Conservation (phyloP, 2,888 invertebrate species). For the Dryadula phaetusa region DNA sequence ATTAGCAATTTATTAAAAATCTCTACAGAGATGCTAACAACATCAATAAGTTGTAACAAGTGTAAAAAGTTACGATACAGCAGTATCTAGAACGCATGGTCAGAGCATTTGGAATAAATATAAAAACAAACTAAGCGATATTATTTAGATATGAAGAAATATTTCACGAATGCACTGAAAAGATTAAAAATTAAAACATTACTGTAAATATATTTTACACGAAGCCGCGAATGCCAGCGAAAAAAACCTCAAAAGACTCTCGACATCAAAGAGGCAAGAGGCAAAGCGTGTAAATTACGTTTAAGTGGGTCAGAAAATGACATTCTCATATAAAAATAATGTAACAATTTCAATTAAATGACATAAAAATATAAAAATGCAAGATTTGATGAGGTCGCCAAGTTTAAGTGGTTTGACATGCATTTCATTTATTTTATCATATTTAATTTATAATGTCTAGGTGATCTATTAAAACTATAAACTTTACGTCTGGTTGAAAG, state of each 20-base stretch:
- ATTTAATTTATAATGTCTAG: too few species aligned
- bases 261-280: slow-evolving; percentile 29
- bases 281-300: slow-evolving; percentile 30
- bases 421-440: too few species aligned
- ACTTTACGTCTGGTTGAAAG: too few species aligned
- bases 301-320: slow-evolving; percentile 26
- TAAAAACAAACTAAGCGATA: too few species aligned
- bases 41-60: too few species aligned
- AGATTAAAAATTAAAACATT: slow-evolving; percentile 15
- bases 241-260: slow-evolving; percentile 27
- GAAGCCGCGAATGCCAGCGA: not conserved
- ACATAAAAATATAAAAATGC: not conserved
- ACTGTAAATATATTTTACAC: slow-evolving; percentile 21
- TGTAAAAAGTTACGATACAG: too few species aligned
- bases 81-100: too few species aligned
- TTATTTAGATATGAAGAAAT: too few species aligned
- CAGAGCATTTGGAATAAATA: too few species aligned
- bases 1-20: too few species aligned
- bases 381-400: not conserved
- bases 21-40: too few species aligned
- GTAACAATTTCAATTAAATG: slow-evolving; percentile 8
- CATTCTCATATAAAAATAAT: slow-evolving; percentile 17
- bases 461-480: too few species aligned
- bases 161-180: not conserved
- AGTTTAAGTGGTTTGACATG: not conserved